phyloP scores from a whole-genome alignment of 2,113 vertebrate species.

The Saccopteryx bilineata region DNA sequence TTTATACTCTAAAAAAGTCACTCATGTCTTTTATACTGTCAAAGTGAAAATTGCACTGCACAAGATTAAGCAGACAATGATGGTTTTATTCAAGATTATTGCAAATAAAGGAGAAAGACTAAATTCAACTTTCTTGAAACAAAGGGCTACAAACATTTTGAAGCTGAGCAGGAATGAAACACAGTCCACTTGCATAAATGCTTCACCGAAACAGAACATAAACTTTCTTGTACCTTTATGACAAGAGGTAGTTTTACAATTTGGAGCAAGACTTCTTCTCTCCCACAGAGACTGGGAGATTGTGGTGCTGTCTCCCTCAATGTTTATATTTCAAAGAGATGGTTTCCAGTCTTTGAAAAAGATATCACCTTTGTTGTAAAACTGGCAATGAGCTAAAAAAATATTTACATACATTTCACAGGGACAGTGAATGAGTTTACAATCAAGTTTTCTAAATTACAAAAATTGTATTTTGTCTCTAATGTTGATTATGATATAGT shows the following conservation, averaged over 20 bases:
- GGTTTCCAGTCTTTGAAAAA: background rate
- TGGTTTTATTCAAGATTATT: background rate
- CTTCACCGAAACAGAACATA: background rate
- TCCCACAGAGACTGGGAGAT: background rate
- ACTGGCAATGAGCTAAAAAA: background rate
- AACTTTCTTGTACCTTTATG: background rate
- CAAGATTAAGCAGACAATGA: background rate
- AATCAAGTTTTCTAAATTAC: background rate
- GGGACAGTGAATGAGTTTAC: background rate
- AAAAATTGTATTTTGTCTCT: background rate
- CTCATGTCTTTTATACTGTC: background rate
- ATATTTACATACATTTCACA: background rate
- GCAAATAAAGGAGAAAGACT: background rate
- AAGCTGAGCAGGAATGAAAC: background rate
- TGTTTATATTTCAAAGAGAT: background rate
- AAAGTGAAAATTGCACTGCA: background rate
- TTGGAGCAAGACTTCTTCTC: background rate
- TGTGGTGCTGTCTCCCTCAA: background rate
- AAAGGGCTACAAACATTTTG: background rate
- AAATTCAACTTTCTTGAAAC: background rate
- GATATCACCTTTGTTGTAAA: background rate
- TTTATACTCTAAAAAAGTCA: background rate
- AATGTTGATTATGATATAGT: background rate
- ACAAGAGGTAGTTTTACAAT: background rate
- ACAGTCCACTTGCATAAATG: background rate